Evolutionary conservation across 2,113 vertebrate species (phyloP).

Genomic region (Turnix velox): DNA sequence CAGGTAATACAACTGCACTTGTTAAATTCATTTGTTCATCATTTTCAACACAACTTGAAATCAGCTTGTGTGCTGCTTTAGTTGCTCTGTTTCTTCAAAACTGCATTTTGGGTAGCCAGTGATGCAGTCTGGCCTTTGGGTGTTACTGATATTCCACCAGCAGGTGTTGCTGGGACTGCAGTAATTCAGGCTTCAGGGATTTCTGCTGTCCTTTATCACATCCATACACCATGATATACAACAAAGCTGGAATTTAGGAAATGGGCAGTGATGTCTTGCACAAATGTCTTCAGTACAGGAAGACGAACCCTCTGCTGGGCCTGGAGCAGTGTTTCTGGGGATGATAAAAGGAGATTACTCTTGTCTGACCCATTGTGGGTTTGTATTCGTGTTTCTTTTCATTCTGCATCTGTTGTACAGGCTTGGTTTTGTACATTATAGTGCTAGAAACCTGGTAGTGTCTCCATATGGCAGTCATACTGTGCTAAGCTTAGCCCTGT

Average conservation of each 20-base stretch:
- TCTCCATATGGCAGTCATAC: background rate
- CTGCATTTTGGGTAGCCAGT: background rate
- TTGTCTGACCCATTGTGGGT: background rate
- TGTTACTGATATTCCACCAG: background rate
- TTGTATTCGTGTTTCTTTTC: background rate
- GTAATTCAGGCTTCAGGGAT: background rate
- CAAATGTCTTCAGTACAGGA: background rate
- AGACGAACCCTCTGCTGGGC: background rate
- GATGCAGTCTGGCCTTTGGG: background rate
- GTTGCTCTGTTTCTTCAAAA: constrained; percentile 18
- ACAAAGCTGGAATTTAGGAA: background rate
- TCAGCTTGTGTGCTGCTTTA: background rate
- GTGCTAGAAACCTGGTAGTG: background rate
- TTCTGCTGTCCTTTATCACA: background rate
- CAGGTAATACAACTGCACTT: constrained; percentile 28
- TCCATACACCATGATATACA: background rate
- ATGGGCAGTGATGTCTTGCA: background rate
- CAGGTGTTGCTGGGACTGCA: background rate
- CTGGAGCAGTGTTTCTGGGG: rapidly evolving
- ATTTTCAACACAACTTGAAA: constrained; percentile 34
- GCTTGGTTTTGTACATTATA: background rate
- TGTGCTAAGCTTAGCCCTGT: background rate
- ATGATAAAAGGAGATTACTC: background rate
- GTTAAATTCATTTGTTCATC: constrained; percentile 8
- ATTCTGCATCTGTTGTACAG: background rate